A percentile compares a stretch with the other conserved stretches of the same genome.
Conservation (phyloP, 1,140 invertebrate species). For the Liolophura sinensis region DNA sequence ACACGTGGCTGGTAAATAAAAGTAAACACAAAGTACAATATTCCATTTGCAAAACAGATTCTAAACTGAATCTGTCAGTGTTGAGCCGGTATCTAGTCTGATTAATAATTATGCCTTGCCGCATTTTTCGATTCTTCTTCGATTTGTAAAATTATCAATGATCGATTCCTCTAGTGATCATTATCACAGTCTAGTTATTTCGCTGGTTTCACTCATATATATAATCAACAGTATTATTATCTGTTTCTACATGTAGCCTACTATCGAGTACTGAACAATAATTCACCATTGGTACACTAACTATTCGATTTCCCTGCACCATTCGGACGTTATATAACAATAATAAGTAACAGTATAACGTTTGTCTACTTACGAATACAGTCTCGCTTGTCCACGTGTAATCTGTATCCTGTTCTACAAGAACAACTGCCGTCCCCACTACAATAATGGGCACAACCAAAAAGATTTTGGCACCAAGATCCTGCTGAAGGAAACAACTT, state of each 20-base stretch:
- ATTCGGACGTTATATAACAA: background rate
- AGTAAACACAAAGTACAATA: background rate
- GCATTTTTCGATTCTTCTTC: too few species aligned
- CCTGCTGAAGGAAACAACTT: slow-evolving; percentile 20
- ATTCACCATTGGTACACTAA: too few species aligned
- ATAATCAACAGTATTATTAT: too few species aligned
- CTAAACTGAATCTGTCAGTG: too few species aligned
- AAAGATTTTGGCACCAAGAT: slow-evolving; percentile 33
- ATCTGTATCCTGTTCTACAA: slow-evolving; percentile 42
- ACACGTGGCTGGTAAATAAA: slow-evolving; percentile 18
- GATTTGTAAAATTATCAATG: too few species aligned
- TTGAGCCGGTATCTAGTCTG: too few species aligned
- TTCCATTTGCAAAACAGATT: too few species aligned
- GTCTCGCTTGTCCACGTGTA: slow-evolving; percentile 41
- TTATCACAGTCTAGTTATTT: background rate
- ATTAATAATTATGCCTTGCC: too few species aligned
- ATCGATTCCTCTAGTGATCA: background rate
- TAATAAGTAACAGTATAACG: background rate
- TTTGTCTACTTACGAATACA: slow-evolving; percentile 45
- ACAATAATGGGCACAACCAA: slow-evolving; percentile 48
- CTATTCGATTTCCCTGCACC: background rate
- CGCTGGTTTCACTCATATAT: too few species aligned
- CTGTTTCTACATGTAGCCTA: too few species aligned
- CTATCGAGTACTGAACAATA: too few species aligned
- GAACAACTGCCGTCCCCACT: slow-evolving; percentile 30